A percentile compares a stretch with the other conserved stretches of the same genome.
Conservation (phyloP, 2,113 vertebrate genomes). For the Tachuris rubrigastra region DNA sequence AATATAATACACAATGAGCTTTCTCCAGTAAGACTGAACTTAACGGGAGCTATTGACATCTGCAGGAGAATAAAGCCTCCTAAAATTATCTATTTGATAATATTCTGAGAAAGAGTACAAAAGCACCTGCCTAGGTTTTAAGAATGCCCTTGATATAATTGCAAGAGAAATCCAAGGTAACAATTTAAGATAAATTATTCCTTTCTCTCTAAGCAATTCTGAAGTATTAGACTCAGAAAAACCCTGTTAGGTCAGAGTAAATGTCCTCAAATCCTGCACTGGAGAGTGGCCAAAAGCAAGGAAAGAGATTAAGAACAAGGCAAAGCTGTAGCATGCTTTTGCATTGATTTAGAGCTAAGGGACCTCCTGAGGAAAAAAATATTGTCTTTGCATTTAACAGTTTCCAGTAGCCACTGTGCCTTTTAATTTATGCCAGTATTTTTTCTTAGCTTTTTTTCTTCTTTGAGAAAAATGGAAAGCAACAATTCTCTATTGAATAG, state of each 20-base stretch:
- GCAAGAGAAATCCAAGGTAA: background rate
- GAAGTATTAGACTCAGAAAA: constrained; percentile 4
- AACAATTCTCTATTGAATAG: background rate
- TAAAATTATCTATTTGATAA: background rate
- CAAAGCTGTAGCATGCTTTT: background rate
- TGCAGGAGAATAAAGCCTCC: background rate
- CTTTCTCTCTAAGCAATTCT: background rate
- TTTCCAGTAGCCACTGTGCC: background rate
- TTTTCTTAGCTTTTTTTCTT: background rate
- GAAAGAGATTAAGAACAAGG: background rate
- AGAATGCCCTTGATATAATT: background rate
- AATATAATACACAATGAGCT: background rate
- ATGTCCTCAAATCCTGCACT: constrained; percentile 7
- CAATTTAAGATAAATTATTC: background rate
- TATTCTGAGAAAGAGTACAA: background rate
- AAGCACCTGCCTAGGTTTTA: background rate
- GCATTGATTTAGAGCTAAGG: background rate
- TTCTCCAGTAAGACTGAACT: background rate
- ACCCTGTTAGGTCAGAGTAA: background rate
- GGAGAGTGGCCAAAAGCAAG: background rate
- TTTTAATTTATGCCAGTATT: background rate
- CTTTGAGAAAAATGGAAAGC: background rate
- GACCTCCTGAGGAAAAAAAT: background rate
- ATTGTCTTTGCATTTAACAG: background rate
- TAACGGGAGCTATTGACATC: background rate